phyloP scores from a whole-genome alignment of 2,888 invertebrate genomes.

The Habroteleia sp. region DNA sequence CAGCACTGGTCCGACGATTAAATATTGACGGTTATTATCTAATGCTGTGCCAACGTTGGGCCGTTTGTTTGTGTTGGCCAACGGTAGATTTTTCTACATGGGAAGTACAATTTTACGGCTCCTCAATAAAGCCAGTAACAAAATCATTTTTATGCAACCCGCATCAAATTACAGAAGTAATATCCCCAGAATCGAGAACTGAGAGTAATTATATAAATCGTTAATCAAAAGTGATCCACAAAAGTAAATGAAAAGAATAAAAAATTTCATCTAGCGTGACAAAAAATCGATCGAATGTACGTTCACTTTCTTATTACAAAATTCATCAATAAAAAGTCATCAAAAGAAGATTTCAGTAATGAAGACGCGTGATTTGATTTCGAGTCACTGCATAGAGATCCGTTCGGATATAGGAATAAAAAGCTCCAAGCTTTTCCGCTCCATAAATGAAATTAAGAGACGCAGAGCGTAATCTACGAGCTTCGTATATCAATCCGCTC shows the following conservation, averaged over 20 bases:
- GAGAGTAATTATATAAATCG: conserved; percentile 12
- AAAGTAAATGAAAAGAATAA: conserved; percentile 27
- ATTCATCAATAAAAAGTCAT: conserved; percentile 43
- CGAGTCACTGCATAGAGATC: conserved; percentile 21
- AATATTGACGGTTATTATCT: too few relatives aligned
- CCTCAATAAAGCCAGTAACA: conserved; percentile 7
- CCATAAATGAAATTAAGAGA: conserved; percentile 53
- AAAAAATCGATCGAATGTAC: conserved; percentile 20
- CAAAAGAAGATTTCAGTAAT: conserved; percentile 51
- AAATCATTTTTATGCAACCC: conserved; percentile 33
- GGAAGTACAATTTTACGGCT: conserved; percentile 10
- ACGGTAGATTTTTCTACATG: too few relatives aligned
- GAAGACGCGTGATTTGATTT: conserved; percentile 58
- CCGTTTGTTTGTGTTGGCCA: too few relatives aligned
- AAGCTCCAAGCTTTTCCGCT: conserved; percentile 45
- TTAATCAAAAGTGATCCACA: conserved; percentile 13
- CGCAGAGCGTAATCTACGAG: conserved; percentile 39
- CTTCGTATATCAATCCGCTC: conserved; percentile 44
- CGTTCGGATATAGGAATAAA: conserved; percentile 40
- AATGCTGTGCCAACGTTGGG: too few relatives aligned
- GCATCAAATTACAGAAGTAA: conserved; percentile 24
- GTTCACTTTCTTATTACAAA: conserved; percentile 40
- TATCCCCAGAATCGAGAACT: not conserved
- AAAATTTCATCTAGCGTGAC: conserved; percentile 21
- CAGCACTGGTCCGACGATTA: too few relatives aligned